These are phyloP conservation scores for Telmatherina bonti DNA, from an alignment of 2,797 vertebrate genomes.

Conservation along the genomic window DNA sequence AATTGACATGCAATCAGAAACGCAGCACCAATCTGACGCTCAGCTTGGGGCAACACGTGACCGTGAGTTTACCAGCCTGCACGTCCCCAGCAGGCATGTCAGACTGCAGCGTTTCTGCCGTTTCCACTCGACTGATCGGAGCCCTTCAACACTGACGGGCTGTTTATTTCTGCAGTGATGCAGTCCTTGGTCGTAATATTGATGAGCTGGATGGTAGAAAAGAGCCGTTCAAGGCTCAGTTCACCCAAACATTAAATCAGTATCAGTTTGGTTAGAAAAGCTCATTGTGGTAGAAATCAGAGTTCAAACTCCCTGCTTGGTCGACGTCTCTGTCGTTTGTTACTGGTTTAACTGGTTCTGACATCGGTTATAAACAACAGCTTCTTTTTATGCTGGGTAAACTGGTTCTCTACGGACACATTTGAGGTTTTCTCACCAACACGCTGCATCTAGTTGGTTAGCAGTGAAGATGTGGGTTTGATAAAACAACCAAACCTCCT, in stretches of 20 bases:
- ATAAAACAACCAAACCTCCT: not conserved
- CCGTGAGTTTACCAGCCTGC: not conserved
- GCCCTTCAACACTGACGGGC: no score
- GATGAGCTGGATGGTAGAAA: not conserved
- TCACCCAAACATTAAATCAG: not conserved
- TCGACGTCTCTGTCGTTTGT: no score
- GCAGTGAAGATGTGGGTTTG: constrained; percentile 4
- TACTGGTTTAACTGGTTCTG: not conserved
- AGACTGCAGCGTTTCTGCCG: constrained; percentile 23
- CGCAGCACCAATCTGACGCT: no score
- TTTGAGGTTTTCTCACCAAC: not conserved
- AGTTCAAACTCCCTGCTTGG: not conserved
- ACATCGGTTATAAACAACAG: no score
- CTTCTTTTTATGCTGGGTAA: not conserved
- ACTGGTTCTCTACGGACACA: not conserved
- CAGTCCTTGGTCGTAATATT: no score
- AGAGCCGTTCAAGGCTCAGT: not conserved
- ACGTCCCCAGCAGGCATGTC: not conserved
- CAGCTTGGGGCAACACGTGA: not conserved
- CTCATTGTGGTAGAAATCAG: not conserved
- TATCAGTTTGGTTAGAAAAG: not conserved
- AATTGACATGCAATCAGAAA: no score
- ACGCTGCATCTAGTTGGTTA: not conserved
- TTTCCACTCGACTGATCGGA: no score
- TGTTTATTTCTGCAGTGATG: not conserved